A percentile compares a stretch with the other conserved stretches of the same genome.
These are phyloP conservation scores for Podarcis muralis DNA, from an alignment of 2,113 vertebrate genomes.

Conservation along the genomic window DNA sequence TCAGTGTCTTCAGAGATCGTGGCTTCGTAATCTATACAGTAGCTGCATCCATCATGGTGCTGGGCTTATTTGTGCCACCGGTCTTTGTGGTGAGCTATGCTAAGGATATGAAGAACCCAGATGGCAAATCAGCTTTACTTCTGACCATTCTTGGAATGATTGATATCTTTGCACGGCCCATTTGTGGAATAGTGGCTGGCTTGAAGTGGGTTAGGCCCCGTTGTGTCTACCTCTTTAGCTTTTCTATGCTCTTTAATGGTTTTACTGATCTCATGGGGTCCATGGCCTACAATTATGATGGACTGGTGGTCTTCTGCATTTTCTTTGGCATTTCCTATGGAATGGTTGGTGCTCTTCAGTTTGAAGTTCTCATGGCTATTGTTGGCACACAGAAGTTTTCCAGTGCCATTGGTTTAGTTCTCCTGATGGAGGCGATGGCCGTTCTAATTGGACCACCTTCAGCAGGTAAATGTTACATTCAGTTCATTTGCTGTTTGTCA, in stretches of 20 bases:
- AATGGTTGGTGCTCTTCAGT: slow-evolving; percentile 97
- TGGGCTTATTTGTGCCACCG: slow-evolving; percentile 94
- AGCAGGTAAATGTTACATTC: slow-evolving; percentile 80
- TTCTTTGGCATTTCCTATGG: slow-evolving; percentile 97
- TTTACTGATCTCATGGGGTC: slow-evolving; percentile 89
- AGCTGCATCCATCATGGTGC: slow-evolving; percentile 93
- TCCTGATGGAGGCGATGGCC: slow-evolving; percentile 90
- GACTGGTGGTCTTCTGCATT: slow-evolving; percentile 89
- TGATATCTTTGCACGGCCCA: slow-evolving; percentile 92
- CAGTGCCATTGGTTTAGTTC: slow-evolving; percentile 94
- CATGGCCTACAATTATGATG: slow-evolving; percentile 77
- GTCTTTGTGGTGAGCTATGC: slow-evolving; percentile 95
- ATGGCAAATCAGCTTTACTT: slow-evolving; percentile 89
- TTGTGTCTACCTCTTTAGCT: slow-evolving; percentile 92
- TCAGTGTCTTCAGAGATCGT: slow-evolving; percentile 87
- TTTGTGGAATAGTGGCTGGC: slow-evolving; percentile 87
- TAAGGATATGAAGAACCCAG: slow-evolving; percentile 87
- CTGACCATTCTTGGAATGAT: slow-evolving; percentile 91
- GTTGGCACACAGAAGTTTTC: slow-evolving; percentile 93
- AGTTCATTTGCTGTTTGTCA: slow-evolving; percentile 4
- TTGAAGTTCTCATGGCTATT: slow-evolving; percentile 97
- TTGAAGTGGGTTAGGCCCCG: slow-evolving; percentile 88
- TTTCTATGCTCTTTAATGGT: slow-evolving; percentile 94
- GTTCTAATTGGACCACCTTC: slow-evolving; percentile 92
- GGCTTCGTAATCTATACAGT: slow-evolving; percentile 90